Base-by-base conservation (phyloP, 2,797 vertebrate genomes). In the Rhinichthys osculus region DNA sequence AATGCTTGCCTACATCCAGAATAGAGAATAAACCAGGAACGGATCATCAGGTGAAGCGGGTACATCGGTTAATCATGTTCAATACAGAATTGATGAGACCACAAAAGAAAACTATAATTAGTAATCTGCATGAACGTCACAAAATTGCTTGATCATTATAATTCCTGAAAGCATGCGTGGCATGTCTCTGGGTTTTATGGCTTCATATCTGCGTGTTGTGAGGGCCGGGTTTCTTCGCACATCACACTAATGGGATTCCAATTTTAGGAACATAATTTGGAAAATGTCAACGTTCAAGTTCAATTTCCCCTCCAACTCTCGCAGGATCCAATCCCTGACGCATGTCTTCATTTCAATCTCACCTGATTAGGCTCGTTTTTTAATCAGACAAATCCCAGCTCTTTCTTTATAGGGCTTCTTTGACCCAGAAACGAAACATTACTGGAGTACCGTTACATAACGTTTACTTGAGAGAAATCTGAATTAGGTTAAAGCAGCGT, bases 231-330 rank as follows among this genome's bases (percentile, higher is more conserved):
- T 86, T 59, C 81, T 88, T 71, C 59, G 79, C 79, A 81, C 71
- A 14, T 40, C 44, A 23, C n/a, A 71, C 82, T 90, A 90, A 90
- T 90, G 85, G 83, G 79, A 77, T 90, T 88, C 88, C 84, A 90
- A 86, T 89, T 87, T 86, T 90, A 90, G 88, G 38, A 52, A 77
- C 86, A 87, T 89, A 87, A 90, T 90, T 90, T 88, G 79, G 84
- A 89, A 85, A 73, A 87, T 88, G 90, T 90, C 88, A 89, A 69
- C 70, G 77, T 84, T 87, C 89, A 87, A 88, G 87, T 89, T 87
- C 82, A 57, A 85, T 88, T 89, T 90, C 88, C 88, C 87, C 67
- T 70, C 74, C 87, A 87, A 84, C 69, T 71, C 88, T 88, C 87
- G n/a, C 79, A 86, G 89, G 89, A 89, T 47, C 69, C 64, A 81